Evolutionary conservation across 2,888 invertebrate genomes (phyloP), one percentile per base, ranked within the genome.

Genomic region (Morinoia aosen): DNA sequence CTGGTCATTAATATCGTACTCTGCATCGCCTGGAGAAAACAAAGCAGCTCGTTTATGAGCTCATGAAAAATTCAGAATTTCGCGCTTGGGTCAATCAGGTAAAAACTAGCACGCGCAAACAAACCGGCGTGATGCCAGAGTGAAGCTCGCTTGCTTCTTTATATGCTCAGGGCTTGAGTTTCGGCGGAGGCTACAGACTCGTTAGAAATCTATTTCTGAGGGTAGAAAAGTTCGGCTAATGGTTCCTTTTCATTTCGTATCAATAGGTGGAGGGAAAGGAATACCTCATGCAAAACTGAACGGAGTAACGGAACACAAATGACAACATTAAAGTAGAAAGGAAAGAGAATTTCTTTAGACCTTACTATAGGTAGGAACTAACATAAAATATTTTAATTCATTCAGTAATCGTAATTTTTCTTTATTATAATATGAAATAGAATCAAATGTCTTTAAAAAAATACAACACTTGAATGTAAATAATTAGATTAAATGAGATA

Each of bases 41-140:
- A 90, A 90, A 90, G 90, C 90, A 90, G 90, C 90, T 90, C 90
- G 19, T 90, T 90, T 40, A 90, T 40, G 48, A 19, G 40, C 90
- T 39, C 90, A 19, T 90, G 90, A 90, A 90, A 90, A 40, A 48
- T 39, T 90, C 90, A 48, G 90, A 90, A 48, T 90, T 90, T 90
- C 19, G 39, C 11, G 40, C 90, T 14, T 19, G 39, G 90, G 48
- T 90, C 90, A 90, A 90, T 90, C 90, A 40, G 90, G 16, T 90
- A 19, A 90, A 40, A 90, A 48, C 90, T 16, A 1, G 48, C 7
- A 10, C 8, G 90, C 40, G 40, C 40, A 40, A 61, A 33, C 76
- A 76, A 76, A 33, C 76, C 19, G 25, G 33, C 76, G 33, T 33
- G 19, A 76, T 33, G 19, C 33, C 33, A 25, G 19, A 76, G 8